A percentile compares a stretch with the other conserved stretches of the same genome.
These are phyloP conservation scores for Hydractinia echinata DNA, from an alignment of 30 jellyfish, hydroid and myxozoan species.

Conservation along the genomic window DNA sequence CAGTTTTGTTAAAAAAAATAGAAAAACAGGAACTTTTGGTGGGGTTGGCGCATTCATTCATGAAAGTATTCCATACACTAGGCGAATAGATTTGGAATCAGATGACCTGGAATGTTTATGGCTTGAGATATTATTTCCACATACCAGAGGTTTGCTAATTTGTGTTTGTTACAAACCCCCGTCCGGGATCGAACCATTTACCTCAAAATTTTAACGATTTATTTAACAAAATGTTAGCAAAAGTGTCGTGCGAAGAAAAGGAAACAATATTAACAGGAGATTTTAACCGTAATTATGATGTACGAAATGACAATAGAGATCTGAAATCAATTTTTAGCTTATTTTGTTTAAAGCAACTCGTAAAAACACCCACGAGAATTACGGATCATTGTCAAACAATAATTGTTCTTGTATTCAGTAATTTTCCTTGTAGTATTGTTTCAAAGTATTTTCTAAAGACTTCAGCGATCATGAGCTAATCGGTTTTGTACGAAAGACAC, in stretches of 20 bases:
- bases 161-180: too few species aligned
- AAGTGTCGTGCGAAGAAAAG: not conserved
- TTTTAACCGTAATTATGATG: not conserved
- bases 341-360: not conserved
- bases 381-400: not conserved
- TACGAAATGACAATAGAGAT: not conserved
- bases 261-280: not conserved
- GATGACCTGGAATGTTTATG: conserved; percentile 12
- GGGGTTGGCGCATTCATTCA: too few species aligned
- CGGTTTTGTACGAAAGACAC: too few species aligned
- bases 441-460: too few species aligned
- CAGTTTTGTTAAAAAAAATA: too few species aligned
- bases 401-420: not conserved
- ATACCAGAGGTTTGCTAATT: conserved; percentile 22
- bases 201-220: too few species aligned
- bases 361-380: not conserved
- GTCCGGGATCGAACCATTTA: too few species aligned
- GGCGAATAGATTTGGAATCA: too few species aligned
- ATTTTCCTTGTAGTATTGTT: not conserved
- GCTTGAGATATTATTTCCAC: conserved; percentile 37
- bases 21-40: too few species aligned
- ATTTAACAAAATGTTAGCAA: not conserved
- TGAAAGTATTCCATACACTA: too few species aligned
- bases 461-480: too few species aligned
- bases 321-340: not conserved